Conservation (phyloP, 2,113 vertebrate species). For the Copsychus sechellarum region DNA sequence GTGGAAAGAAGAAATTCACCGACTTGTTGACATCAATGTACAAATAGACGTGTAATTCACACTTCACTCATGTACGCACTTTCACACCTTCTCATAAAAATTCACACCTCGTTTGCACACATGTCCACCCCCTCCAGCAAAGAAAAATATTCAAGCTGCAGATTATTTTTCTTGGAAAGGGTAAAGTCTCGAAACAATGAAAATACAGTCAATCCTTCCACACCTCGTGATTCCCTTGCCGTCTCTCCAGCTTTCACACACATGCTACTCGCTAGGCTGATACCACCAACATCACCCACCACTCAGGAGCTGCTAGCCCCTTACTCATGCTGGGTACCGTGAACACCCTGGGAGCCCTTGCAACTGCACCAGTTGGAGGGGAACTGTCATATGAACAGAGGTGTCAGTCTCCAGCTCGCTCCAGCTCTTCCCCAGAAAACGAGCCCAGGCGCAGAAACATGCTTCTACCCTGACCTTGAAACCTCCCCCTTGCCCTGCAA, state of each 20-base stretch:
- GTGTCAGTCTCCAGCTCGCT: not conserved
- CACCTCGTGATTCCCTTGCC: conserved; percentile 40
- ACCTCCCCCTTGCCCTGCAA: not conserved
- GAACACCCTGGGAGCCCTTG: not conserved
- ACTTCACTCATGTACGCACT: conserved; percentile 57
- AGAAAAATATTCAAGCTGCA: conserved; percentile 67
- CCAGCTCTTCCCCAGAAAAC: not conserved
- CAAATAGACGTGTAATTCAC: conserved; percentile 65
- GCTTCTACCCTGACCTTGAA: not conserved
- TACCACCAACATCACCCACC: conserved; percentile 51
- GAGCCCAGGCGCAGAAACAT: not conserved
- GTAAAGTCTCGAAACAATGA: conserved; percentile 57
- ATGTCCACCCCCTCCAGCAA: conserved; percentile 60
- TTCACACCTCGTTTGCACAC: conserved; percentile 71
- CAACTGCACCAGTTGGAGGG: not conserved
- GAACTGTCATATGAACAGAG: not conserved
- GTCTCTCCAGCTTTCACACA: conserved; percentile 40
- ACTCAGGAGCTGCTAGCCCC: conserved; percentile 29
- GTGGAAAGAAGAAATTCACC: conserved; percentile 4
- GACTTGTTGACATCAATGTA: conserved; percentile 49
- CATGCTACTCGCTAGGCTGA: conserved; percentile 45
- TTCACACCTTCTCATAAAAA: conserved; percentile 70
- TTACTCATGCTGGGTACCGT: not conserved
- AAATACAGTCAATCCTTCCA: conserved; percentile 63
- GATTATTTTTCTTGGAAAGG: conserved; percentile 74